Percentiles rank a stretch among this genome's conserved stretches.
phyloP scores from a whole-genome alignment of 2,797 vertebrate species.

The Molossus alvarezi region DNA sequence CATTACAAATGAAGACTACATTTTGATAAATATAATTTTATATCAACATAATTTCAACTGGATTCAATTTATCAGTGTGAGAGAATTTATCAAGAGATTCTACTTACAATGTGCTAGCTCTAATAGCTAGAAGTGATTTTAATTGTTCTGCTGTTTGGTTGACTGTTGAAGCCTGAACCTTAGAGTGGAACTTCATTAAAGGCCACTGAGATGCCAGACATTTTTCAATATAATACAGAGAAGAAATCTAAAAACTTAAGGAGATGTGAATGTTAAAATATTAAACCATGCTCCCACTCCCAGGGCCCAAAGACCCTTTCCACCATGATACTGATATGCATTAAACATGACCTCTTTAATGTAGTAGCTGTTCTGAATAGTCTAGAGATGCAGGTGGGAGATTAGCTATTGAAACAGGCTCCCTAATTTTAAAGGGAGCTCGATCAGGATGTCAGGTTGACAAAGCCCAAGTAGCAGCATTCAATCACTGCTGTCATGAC shows the following conservation, averaged over 20 bases:
- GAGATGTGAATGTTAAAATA: conserved; percentile 13
- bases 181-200: conserved; percentile 41
- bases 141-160: neutral
- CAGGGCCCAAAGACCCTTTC: neutral
- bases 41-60: conserved; percentile 12
- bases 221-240: neutral
- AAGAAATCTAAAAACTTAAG: conserved; percentile 49
- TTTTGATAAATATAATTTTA: conserved; percentile 25
- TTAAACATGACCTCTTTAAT: neutral
- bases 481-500: neutral
- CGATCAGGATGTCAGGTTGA: neutral
- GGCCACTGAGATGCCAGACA: neutral
- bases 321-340: neutral
- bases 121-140: conserved; percentile 15
- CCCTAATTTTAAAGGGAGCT: neutral
- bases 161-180: conserved; percentile 9
- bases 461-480: conserved; percentile 5
- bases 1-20: neutral
- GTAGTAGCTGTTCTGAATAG: neutral
- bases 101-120: conserved; percentile 12
- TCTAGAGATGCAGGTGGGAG: neutral
- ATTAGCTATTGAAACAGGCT: neutral
- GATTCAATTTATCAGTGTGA: neutral
- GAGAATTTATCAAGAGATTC: conserved; percentile 16
- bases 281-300: neutral